These are phyloP conservation scores for Papilio aristodemus DNA, from an alignment of 1,140 invertebrate species.

Conservation along the genomic window DNA sequence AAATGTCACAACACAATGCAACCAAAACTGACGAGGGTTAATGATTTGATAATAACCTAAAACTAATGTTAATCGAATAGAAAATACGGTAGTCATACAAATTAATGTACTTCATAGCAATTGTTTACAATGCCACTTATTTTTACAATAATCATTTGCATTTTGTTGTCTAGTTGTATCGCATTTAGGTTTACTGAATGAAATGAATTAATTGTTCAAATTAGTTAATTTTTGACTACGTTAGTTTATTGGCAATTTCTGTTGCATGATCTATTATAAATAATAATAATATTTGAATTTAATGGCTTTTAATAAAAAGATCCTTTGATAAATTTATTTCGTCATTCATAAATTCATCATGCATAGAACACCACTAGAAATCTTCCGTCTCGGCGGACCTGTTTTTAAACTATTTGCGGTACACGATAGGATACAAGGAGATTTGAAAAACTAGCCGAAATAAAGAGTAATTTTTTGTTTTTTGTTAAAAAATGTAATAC, in stretches of 20 bases:
- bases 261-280: slow-evolving; percentile 26
- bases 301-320: slow-evolving; percentile 43
- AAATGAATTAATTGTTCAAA: slow-evolving; percentile 13
- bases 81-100: neutral
- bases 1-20: neutral
- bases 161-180: slow-evolving; percentile 40
- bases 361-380: too few relatives aligned
- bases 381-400: too few relatives aligned
- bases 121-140: slow-evolving; percentile 14
- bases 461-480: too few relatives aligned
- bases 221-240: slow-evolving; percentile 8
- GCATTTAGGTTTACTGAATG: neutral
- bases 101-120: neutral
- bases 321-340: too few relatives aligned
- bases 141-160: slow-evolving; percentile 44
- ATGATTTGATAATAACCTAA: neutral
- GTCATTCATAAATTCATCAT: too few relatives aligned
- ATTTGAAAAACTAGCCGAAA: too few relatives aligned
- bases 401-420: too few relatives aligned
- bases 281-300: slow-evolving; percentile 47
- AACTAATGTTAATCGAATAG: too few relatives aligned
- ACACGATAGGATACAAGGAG: too few relatives aligned
- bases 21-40: neutral
- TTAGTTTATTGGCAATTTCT: slow-evolving; percentile 26
- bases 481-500: too few relatives aligned